A percentile compares a stretch with the other conserved stretches of the same genome.
phyloP scores from a whole-genome alignment of 1,140 invertebrate genomes.

The Lordiphosa mommai region DNA sequence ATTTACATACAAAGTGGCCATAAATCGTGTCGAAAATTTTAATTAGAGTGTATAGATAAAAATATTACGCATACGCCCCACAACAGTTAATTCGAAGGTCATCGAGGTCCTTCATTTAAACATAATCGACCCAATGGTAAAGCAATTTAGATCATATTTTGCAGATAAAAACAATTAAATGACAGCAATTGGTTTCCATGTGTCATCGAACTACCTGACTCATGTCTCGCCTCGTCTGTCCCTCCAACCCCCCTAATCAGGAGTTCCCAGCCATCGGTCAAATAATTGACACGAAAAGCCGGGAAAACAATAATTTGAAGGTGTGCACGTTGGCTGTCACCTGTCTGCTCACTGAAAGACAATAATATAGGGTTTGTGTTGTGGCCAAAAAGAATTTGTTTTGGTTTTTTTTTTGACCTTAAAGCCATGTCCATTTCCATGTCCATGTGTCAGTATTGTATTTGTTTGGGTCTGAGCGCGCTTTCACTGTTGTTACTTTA shows the following conservation, averaged over 20 bases:
- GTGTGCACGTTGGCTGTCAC: slow-evolving; percentile 7
- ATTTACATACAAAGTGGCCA: slow-evolving; percentile 56
- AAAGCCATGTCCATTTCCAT: slow-evolving; percentile 21
- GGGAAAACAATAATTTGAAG: slow-evolving; percentile 14
- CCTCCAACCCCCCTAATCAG: slow-evolving; percentile 9
- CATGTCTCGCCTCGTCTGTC: neutral
- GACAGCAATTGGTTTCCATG: slow-evolving; percentile 15
- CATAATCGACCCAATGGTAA: slow-evolving; percentile 17
- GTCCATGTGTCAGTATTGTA: slow-evolving; percentile 22
- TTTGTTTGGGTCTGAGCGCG: slow-evolving; percentile 4
- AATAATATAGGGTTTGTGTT: slow-evolving; percentile 21
- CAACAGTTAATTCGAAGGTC: slow-evolving; percentile 2
- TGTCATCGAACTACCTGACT: slow-evolving; percentile 25
- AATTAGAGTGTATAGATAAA: slow-evolving; percentile 27
- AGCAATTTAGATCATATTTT: slow-evolving; percentile 43
- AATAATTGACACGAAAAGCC: slow-evolving; percentile 7
- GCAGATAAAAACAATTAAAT: slow-evolving; percentile 15
- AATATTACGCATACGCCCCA: slow-evolving; percentile 9
- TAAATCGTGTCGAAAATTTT: slow-evolving; percentile 24
- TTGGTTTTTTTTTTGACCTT: slow-evolving; percentile 16
- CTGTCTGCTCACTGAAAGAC: slow-evolving; percentile 16
- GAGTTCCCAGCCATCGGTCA: slow-evolving; percentile 26
- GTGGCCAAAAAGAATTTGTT: slow-evolving; percentile 15
- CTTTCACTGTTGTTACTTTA: slow-evolving; percentile 17
- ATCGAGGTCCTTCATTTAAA: slow-evolving; percentile 32